phyloP scores from a whole-genome alignment of 1,140 invertebrate genomes.

The Paramacrobiotus metropolitanus region DNA sequence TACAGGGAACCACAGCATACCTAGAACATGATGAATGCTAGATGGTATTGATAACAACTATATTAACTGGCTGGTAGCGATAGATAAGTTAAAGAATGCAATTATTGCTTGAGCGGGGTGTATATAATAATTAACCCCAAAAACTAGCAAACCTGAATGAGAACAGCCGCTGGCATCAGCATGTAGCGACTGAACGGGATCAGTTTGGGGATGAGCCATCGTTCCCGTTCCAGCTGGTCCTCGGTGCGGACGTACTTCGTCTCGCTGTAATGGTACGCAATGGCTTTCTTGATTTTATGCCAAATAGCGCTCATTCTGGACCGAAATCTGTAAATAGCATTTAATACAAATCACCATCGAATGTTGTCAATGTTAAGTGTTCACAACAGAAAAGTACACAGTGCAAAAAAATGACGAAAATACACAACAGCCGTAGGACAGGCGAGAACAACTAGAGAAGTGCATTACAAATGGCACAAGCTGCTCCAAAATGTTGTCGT shows the following conservation, averaged over 20 bases:
- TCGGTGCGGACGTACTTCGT: not conserved
- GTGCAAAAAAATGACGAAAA: too few relatives aligned
- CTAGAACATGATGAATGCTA: not conserved
- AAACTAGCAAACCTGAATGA: not conserved
- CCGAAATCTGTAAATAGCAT: too few relatives aligned
- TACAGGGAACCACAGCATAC: not conserved
- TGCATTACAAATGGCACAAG: too few relatives aligned
- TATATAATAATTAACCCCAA: not conserved
- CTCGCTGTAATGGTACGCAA: not conserved
- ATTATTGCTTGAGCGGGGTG: not conserved
- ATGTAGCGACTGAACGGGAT: not conserved
- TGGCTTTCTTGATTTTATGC: not conserved
- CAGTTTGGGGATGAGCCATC: too few relatives aligned
- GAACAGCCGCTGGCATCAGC: too few relatives aligned
- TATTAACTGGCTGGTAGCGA: not conserved
- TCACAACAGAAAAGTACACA: too few relatives aligned
- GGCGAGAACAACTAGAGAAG: too few relatives aligned
- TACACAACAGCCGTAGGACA: too few relatives aligned
- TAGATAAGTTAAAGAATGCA: too few relatives aligned
- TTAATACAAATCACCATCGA: too few relatives aligned
- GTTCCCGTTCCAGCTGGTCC: not conserved
- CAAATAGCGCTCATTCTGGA: not conserved
- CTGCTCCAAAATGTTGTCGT: too few relatives aligned
- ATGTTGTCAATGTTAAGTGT: too few relatives aligned
- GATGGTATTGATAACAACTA: not conserved